Evolutionary conservation across 2,113 vertebrate genomes (phyloP), one percentile per base, ranked within the genome.

Genomic region (Oncorhynchus clarkii): DNA sequence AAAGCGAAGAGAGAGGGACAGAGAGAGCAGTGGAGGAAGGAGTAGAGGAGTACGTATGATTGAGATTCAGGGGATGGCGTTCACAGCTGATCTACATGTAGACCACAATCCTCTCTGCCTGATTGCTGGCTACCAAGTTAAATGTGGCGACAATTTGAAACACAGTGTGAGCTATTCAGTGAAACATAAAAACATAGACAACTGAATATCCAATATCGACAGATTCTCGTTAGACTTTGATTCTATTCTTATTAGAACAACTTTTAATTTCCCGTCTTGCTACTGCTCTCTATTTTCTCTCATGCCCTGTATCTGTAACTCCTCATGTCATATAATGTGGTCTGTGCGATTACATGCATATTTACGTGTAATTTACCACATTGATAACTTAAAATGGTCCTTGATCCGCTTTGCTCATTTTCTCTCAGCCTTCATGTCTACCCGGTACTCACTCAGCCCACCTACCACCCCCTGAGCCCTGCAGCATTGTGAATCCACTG

Each of bases 401-500:
- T 95, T 95, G 94, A 94, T 95, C 93, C 94, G 92, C 94, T 92
- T 95, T 93, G 94, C 94, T 93, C 94, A 94, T 95, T 95, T 95
- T 91, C 92, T 93, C 92, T 91, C 94, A 94, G 94, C 92, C 93
- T 95, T 94, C 93, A 94, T 91, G 93, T 92, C 93, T 93, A 93
- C 94, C 93, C 51, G 3, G 95, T 92, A 94, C 93, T 95, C 95
- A 93, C 7, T 29, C 54, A 60, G 24, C 29, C 27, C 54, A 31
- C 24, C 71, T 94, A 95, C 94, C 93, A 93, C 93, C 94, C 93
- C 93, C 92, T 93, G 93, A 87, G 93, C 93, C 93, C 93, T 93
- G 92, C 94, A 94, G 94, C 95, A 93, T 95, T 94, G 94, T 94
- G 94, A 95, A 95, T 95, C 94, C 94, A 94, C 94, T 94, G 94